A percentile compares a stretch with the other conserved stretches of the same genome.
phyloP scores from a whole-genome alignment of 1,140 invertebrate genomes.

The Pomacea maculata region DNA sequence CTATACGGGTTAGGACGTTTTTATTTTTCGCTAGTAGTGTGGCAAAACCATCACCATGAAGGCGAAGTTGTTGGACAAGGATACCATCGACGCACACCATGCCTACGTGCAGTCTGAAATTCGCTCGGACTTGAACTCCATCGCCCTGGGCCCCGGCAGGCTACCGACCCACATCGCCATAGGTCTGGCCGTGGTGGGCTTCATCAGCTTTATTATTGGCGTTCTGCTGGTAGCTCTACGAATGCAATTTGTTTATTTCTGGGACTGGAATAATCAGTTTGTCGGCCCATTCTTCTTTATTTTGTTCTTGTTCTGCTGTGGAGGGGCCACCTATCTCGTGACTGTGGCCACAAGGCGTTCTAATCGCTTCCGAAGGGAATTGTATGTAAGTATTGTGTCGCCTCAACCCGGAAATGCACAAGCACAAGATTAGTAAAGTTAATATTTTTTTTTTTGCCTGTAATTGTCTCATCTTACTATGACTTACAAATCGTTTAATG shows the following conservation, averaged over 20 bases:
- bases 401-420: background rate
- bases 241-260: slow-evolving; percentile 55
- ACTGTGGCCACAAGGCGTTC: slow-evolving; percentile 44
- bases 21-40: background rate
- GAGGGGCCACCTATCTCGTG: slow-evolving; percentile 44
- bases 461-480: too few species aligned
- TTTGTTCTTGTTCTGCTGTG: slow-evolving; percentile 45
- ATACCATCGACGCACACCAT: slow-evolving; percentile 58
- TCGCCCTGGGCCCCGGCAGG: slow-evolving; percentile 48
- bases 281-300: slow-evolving; percentile 56
- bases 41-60: slow-evolving; percentile 34
- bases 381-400: slow-evolving; percentile 43
- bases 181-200: slow-evolving; percentile 33
- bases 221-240: slow-evolving; percentile 50
- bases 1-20: slow-evolving; percentile 5
- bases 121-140: slow-evolving; percentile 49
- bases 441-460: background rate
- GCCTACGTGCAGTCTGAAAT: slow-evolving; percentile 52
- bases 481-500: too few species aligned
- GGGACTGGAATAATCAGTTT: slow-evolving; percentile 53
- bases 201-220: slow-evolving; percentile 43
- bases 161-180: slow-evolving; percentile 37
- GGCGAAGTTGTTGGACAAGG: slow-evolving; percentile 51
- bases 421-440: background rate
- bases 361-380: slow-evolving; percentile 51